Base-by-base conservation (phyloP, 2,113 vertebrate genomes). In the Oriolus oriolus region DNA sequence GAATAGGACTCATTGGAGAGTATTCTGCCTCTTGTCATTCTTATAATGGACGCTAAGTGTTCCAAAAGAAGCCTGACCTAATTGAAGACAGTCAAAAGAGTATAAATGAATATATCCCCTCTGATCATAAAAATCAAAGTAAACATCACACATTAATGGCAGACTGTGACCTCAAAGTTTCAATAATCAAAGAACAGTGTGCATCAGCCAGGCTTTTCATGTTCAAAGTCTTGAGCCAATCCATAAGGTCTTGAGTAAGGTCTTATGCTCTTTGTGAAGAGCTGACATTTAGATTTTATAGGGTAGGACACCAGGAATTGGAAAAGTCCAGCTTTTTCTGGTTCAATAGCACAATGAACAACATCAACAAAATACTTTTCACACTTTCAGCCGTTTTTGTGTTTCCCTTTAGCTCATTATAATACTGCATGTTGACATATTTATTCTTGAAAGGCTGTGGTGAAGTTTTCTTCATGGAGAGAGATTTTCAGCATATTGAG, bases 41-140 rank as follows among this genome's bases (percentile, higher is more conserved):
- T 87, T 86, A 54, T 56, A 91, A 94, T 20, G 50, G 91, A 79
- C 75, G 53, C 35, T 79, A 71, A 86, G 18, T 87, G 95, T 95
- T 89, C 81, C 94, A 82, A 83, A 89, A 85, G 86, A 92, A 94
- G 31, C 26, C 49, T 91, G 63, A 71, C 57, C 75, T 96, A 80
- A 73, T 86, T 81, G 79, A 90, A 93, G 76, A 78, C 75, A 91
- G 57, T 33, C 31, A 41, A 84, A 96, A 84, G 71, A 69, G 26
- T 93, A 74, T 86, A 65, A 91, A 69, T 54, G 13, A 93, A 92
- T 77, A 39, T 42, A 74, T 75, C 77, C 12, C 7, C 47, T 86
- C 84, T 94, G 83, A 94, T 90, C 87, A 84, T 65, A 93, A 96
- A 95, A 95, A 73, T 80, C 61, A 92, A 92, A 94, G 73, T 53